phyloP scores from a whole-genome alignment of 2,888 invertebrate species.

The Hypomecis punctinalis region DNA sequence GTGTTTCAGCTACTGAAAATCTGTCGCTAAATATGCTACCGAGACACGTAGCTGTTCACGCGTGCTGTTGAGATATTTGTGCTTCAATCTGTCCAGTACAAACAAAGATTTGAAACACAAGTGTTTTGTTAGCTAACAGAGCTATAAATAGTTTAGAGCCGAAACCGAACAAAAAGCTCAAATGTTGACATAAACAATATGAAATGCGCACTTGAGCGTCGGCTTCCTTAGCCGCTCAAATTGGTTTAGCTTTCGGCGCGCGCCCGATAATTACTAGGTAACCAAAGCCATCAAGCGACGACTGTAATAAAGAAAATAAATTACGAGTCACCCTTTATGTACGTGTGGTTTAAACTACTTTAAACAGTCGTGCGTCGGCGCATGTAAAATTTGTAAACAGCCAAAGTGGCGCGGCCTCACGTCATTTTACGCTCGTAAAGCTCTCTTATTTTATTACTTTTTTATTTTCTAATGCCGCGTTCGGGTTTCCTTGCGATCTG shows the following conservation, averaged over 20 bases:
- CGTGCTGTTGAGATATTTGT: neutral
- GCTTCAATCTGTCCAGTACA: constrained; percentile 30
- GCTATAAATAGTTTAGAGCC: constrained; percentile 65
- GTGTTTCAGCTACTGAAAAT: neutral
- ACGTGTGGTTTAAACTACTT: constrained; percentile 52
- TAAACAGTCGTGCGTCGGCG: constrained; percentile 49
- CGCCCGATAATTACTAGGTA: constrained; percentile 78
- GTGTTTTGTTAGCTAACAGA: constrained; percentile 52
- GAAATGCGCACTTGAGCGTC: constrained; percentile 73
- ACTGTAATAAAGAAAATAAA: constrained; percentile 75
- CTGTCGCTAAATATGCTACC: neutral
- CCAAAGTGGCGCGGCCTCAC: constrained; percentile 71
- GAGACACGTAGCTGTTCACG: neutral
- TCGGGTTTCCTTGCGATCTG: constrained; percentile 82
- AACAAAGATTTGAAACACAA: constrained; percentile 38
- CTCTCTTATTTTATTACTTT: constrained; percentile 81
- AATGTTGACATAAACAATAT: constrained; percentile 77
- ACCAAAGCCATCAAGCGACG: constrained; percentile 72
- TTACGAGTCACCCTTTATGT: constrained; percentile 72
- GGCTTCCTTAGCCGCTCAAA: constrained; percentile 64
- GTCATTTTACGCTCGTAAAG: constrained; percentile 84
- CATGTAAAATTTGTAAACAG: constrained; percentile 70
- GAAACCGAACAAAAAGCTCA: constrained; percentile 63
- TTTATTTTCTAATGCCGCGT: constrained; percentile 82
- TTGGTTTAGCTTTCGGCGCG: constrained; percentile 77